Evolutionary conservation across 2,113 vertebrate species (phyloP), one percentile per base, ranked within the genome.

Genomic region (Pitta sordida): DNA sequence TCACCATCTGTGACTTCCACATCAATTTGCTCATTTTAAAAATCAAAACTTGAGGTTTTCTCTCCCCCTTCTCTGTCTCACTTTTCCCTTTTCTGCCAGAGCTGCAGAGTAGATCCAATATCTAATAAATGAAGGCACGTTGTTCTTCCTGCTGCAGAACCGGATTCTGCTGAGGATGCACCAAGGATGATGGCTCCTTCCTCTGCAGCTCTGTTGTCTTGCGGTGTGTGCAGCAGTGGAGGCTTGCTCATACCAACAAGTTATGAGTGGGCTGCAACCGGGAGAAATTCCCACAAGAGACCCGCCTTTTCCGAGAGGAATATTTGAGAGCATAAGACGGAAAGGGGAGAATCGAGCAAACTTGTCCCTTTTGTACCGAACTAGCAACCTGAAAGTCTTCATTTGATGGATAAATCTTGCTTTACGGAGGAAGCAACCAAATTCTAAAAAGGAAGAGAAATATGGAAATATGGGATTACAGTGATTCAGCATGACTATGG

Each of bases 1-100:
- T 93, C 95, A 77, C 94, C 94, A 96, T 96, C 96, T 96, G 95
- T 95, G 91, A 86, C 85, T 97, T 93, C 73, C 90, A 90, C 88
- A 76, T 86, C 83, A 86, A 94, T 95, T 95, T 95, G 77, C 86
- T 95, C 83, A 94, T 91, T 96, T 95, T 71, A 78, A 86, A 94
- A 95, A 90, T 65, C 56, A 83, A 88, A 93, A 88, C 46, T 88
- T 77, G 51, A 32, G 34, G 36, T 16, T 6, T 52, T 80, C 52
- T 70, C n/a, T 19, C 9, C 20, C 2, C 13, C 19, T 6, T 9
- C 21, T 24, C 21, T 10, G n/a, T 18, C 44, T 27, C 30, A 22
- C 29, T 67, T 44, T 53, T 58, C 41, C 34, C 9, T 49, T 49
- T 44, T 76, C 44, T 94, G 87, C 85, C 88, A 97, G 83, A 65